Conservation (phyloP, 35 echinoderm and acorn worm species). For the Amphiura filiformis region DNA sequence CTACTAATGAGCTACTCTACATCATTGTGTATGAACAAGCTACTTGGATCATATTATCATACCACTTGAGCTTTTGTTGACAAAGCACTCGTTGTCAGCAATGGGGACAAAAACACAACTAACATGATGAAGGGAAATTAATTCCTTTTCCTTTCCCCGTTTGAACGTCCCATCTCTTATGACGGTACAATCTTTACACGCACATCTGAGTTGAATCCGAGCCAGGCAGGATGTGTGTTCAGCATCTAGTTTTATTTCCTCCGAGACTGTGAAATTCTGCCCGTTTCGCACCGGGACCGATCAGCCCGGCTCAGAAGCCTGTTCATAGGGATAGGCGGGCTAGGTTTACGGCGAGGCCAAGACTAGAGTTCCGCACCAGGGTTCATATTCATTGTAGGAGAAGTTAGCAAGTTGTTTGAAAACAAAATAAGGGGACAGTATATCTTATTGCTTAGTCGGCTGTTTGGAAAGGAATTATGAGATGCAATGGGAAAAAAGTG, state of each 20-base stretch:
- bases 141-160: slow-evolving; percentile 16
- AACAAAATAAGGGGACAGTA: slow-evolving; percentile 11
- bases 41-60: not conserved
- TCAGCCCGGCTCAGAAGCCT: not conserved
- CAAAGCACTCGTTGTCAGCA: not conserved
- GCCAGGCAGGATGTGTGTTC: not conserved
- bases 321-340: not conserved
- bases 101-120: not conserved
- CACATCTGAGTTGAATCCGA: not conserved
- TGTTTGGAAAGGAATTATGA: slow-evolving; percentile 8
- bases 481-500: not conserved
- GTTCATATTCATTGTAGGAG: not conserved
- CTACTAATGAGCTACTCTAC: not conserved
- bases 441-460: not conserved
- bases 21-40: not conserved
- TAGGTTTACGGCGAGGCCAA: not conserved
- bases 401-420: not conserved
- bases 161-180: slow-evolving; percentile 5
- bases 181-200: not conserved
- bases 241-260: slow-evolving; percentile 15
- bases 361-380: not conserved
- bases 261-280: slow-evolving; percentile 6
- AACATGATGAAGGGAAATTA: slow-evolving; percentile 33
- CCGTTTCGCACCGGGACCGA: not conserved
- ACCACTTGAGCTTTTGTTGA: slow-evolving; percentile 22